Conservation (phyloP, 1,140 invertebrate species). For the Pseudoatta argentina region DNA sequence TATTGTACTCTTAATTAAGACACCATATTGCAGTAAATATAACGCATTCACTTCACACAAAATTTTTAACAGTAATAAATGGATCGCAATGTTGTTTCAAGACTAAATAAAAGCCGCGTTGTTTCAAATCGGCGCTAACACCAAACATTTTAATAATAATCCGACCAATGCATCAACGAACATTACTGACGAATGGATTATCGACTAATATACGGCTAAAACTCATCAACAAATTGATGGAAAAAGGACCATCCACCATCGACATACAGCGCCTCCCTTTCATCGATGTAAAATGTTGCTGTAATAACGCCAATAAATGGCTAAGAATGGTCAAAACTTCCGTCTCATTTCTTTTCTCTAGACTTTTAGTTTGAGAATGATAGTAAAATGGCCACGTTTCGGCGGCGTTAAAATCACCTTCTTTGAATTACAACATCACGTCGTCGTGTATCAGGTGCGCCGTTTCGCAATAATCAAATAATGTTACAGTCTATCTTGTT, state of each 20-base stretch:
- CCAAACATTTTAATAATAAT: conserved; percentile 45
- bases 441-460: neutral
- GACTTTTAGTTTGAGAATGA: neutral
- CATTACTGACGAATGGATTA: conserved; percentile 49
- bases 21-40: neutral
- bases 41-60: neutral
- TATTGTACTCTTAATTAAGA: conserved; percentile 14
- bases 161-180: conserved; percentile 10
- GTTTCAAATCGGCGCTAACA: neutral
- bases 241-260: conserved; percentile 22
- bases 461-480: neutral
- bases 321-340: conserved; percentile 31
- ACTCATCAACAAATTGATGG: conserved; percentile 44
- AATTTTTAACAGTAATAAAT: neutral
- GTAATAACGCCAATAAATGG: conserved; percentile 8
- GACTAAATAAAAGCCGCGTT: conserved; percentile 10
- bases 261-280: neutral
- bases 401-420: neutral
- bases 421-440: neutral
- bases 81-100: neutral
- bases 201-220: conserved; percentile 22
- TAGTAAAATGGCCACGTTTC: conserved; percentile 13
- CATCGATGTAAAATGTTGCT: conserved; percentile 14
- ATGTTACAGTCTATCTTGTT: neutral
- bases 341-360: conserved; percentile 8